Evolutionary conservation across 2,888 invertebrate genomes (phyloP), one percentile per base, ranked within the genome.

Genomic region (Deilephila porcellus): DNA sequence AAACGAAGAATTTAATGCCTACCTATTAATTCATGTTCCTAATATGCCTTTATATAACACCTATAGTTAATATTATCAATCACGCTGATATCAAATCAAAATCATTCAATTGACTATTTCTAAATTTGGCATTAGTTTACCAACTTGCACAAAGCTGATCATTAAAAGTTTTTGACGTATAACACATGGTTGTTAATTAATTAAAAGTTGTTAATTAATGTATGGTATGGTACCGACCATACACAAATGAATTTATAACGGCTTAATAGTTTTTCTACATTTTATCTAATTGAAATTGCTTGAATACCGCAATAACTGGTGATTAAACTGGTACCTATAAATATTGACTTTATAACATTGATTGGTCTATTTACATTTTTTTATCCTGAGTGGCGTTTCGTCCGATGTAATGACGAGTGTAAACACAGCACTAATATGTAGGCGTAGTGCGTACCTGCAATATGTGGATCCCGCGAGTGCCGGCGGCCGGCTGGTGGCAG

Each of bases 401-500:
- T 56, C 11, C n/a, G 29, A 56, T 56, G 11, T 71, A n/a, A 14
- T 19, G 25, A 71, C 34, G 56, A 25, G 17, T 19, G n/a, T n/a
- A 45, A 45, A 25, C 64, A 64, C 70, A 5, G 45, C 56, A 59
- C 59, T 34, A 56, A 59, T 32, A n/a, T n/a, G 56, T 45, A 67
- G 56, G 70, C 77, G 45, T 45, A 45, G 45, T 45, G 45, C 4
- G 60, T 80, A 74, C 74, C 74, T 74, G 71, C 7, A 73, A 62
- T 74, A 45, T 34, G 73, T n/a, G 53, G 29, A 67, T 19, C 29
- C 25, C 59, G 64, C 62, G 63, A 64, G 60, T 37, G 52, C 25
- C 60, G 60, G 62, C 60, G 45, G 62, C 72, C 74, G 70, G 73
- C 60, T 70, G 45, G 45, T 63, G 71, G 73, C 52, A 52, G 45